Evolutionary conservation across 2,888 invertebrate genomes (phyloP), one percentile per base, ranked within the genome.

Genomic region (Lasioglossum vierecki): DNA sequence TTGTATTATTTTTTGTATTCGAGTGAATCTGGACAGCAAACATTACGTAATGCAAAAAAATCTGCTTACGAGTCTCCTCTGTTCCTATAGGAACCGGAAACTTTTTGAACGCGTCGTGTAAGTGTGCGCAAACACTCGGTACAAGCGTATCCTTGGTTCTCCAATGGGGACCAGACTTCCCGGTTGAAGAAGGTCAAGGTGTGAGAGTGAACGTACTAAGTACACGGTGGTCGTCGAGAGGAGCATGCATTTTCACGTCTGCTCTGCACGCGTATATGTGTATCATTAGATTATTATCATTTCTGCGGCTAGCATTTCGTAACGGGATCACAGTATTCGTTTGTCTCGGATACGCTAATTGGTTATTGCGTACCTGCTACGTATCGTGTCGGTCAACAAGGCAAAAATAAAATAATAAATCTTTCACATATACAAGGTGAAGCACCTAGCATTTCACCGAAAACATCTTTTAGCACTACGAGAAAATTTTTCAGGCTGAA

Each of bases 181-280:
- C 89, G 91, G 91, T 92, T 92, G 89, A 90, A 88, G 84, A 91
- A 91, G 91, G 91, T 92, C 92, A 92, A 92, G 92, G 92, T 92
- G 89, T 88, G 90, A 91, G 91, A 92, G 91, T 89, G 89, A 90
- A 90, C 89, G 91, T 79, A 89, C 86, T 83, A 85, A 77, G 79
- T 80, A 80, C 82, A 78, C 77, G 46, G 63, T 35, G 46, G 66
- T 57, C 53, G 35, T 72, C 66, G 68, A 13, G 57, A 75, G 80
- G 74, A 68, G 66, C 60, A 18, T 71, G 60, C 70, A 72, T 72
- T 70, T 68, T 80, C 80, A 15, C 68, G 68, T 57, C 73, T 46
- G 46, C 6, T 30, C 46, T 46, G 30, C n/a, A 18, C 71, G 35
- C 35, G 71, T 53, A 49, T 83, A 72, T 72, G 83, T 74, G 68